phyloP scores from a whole-genome alignment of 2,797 vertebrate species.

The Otolemur crassicaudatus region DNA sequence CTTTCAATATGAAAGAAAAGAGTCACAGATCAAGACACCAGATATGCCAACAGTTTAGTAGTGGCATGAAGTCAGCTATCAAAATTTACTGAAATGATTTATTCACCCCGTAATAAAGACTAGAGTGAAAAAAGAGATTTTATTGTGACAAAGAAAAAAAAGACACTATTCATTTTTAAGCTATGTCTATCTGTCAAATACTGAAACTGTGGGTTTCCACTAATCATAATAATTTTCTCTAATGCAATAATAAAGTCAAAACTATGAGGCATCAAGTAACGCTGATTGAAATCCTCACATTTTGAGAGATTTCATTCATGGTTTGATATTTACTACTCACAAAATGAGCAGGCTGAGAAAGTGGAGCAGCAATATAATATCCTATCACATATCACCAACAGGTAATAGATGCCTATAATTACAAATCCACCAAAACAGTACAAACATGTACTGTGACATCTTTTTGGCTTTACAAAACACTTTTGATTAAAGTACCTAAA shows the following conservation, averaged over 20 bases:
- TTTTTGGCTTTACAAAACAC: neutral
- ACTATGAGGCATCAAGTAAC: neutral
- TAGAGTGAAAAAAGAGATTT: neutral
- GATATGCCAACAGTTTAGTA: neutral
- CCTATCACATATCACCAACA: neutral
- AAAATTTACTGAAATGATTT: neutral
- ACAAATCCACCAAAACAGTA: neutral
- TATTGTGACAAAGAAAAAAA: neutral
- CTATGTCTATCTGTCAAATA: neutral
- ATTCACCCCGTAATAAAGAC: neutral
- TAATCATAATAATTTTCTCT: neutral
- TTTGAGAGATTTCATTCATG: neutral
- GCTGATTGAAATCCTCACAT: neutral
- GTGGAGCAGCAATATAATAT: neutral
- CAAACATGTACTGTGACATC: neutral
- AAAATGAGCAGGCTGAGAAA: neutral
- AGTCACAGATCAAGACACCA: neutral
- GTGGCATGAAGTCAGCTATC: neutral
- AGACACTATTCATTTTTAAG: neutral
- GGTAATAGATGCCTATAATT: neutral
- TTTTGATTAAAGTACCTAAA: neutral
- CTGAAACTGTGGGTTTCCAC: neutral
- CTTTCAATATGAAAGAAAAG: neutral
- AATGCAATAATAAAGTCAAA: neutral
- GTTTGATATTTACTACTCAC: neutral